Evolutionary conservation across 2,113 vertebrate genomes (phyloP), one percentile per base, ranked within the genome.

Genomic region (Acrocephalus arundinaceus): DNA sequence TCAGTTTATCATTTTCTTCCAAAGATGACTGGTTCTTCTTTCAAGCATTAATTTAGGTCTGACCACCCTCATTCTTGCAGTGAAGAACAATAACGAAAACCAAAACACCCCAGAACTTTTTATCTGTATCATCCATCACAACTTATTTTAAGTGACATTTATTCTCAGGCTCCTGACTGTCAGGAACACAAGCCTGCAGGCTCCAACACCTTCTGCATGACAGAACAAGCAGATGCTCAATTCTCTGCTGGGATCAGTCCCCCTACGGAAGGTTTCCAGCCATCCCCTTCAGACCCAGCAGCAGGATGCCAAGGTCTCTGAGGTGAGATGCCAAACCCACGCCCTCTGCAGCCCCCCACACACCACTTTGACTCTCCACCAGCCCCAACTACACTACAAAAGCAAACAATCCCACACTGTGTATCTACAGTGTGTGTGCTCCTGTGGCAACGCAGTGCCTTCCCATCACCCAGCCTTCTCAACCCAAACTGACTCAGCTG

Each of bases 361-460:
- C 15, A 13, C 11, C 30, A 18, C 23, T 33, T 51, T 12, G 20
- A 37, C 39, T n/a, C 35, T 25, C 21, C 39, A 8, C 20, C 51
- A 46, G 43, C 46, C 41, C n/a, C 30, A 52, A 4, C 11, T 21
- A 58, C n/a, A 3, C 6, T 5, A 21, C 48, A 59, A 74, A 86
- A 79, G 28, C 35, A 31, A 62, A 49, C 0, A 0, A 61, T 17
- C 20, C 70, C 37, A 39, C 12, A 6, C 0, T 14, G 19, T 18
- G 0, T 2, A 62, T 11, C 43, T 14, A 28, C 31, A 58, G 15
- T 0, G 0, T 0, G 7, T 13, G 22, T 15, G n/a, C 8, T 43
- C 65, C 66, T 10, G 15, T 3, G 2, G 55, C 48, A 63, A 8
- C 4, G 10, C 55, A 45, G 33, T 4, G 67, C 13, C 7, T 41